Base-by-base conservation (phyloP, 2,113 vertebrate genomes). In the Sebastes schlegelii region DNA sequence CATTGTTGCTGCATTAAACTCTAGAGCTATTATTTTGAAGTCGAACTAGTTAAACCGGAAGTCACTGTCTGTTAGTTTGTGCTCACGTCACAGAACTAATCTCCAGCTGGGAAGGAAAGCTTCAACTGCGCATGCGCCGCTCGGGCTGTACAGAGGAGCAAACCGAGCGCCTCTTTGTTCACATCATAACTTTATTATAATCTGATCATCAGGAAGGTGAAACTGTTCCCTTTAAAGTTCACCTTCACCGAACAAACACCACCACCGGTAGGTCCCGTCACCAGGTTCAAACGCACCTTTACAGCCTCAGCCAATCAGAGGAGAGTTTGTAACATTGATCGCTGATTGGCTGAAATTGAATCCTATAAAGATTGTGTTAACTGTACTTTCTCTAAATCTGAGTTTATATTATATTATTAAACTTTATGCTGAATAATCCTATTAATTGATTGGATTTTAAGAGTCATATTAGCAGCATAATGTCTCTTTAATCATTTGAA, bases 21-120 rank as follows among this genome's bases (percentile, higher is more conserved):
- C 0, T 34, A 16, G 6, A 5, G 45, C 67, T 64, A 79, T 88
- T 88, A 86, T 86, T 88, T 26, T 88, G 89, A 88, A 88, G 52
- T 23, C 57, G 7, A 3, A 11, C 16, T 4, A 5, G 23, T 14
- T 51, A 10, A 34, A 45, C n/a, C 45, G 16, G 88, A 89, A 82
- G 74, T 51, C 7, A 57, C 12, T 21, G 42, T 9, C 26, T 49
- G 26, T 26, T n/a, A 0, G 11, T 46, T 49, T 61, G 6, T 16
- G 43, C 2, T 78, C 11, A 69, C 48, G 71, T 79, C 70, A 82
- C 64, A 7, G 62, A 73, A 80, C 16, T 78, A 81, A 77, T 67
- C 51, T 52, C 51, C 48, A 66, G 46, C 51, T 66, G 54, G 54
- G 11, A 10, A 43, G 23, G 12, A 17, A 14, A 6, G 14, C 23